Evolutionary conservation across 2,888 invertebrate species (phyloP).

Genomic region (Strigamia crassipes): DNA sequence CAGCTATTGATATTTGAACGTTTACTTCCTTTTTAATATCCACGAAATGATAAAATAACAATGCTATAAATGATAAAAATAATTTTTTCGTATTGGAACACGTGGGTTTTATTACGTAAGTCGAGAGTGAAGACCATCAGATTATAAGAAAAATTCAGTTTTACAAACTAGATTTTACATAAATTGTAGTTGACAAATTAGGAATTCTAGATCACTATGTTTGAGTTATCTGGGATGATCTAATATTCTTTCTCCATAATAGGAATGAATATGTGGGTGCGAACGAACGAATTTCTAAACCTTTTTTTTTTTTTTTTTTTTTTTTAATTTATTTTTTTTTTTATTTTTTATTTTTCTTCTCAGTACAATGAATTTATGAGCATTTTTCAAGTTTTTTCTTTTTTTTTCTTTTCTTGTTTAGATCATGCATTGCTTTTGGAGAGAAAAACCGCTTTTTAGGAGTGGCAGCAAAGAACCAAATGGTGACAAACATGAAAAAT

Average conservation of each 20-base stretch:
- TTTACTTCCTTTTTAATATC: background rate
- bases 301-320: background rate
- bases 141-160: background rate
- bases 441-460: constrained; percentile 91
- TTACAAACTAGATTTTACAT: background rate
- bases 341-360: too few relatives aligned
- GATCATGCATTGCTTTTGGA: constrained; percentile 94
- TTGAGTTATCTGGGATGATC: background rate
- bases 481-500: constrained; percentile 96
- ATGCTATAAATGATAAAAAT: constrained; percentile 1
- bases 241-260: constrained; percentile 27
- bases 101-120: background rate
- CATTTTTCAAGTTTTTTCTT: background rate
- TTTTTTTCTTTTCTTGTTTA: constrained; percentile 61
- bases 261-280: constrained; percentile 7
- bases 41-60: background rate
- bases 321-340: too few relatives aligned
- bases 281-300: background rate
- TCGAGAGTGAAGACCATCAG: background rate
- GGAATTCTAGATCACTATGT: constrained; percentile 3
- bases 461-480: constrained; percentile 94
- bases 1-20: background rate
- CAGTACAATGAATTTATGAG: background rate
- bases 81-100: background rate
- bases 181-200: background rate